Conservation (phyloP, 2,888 invertebrate species). For the Drosophila picticornis region DNA sequence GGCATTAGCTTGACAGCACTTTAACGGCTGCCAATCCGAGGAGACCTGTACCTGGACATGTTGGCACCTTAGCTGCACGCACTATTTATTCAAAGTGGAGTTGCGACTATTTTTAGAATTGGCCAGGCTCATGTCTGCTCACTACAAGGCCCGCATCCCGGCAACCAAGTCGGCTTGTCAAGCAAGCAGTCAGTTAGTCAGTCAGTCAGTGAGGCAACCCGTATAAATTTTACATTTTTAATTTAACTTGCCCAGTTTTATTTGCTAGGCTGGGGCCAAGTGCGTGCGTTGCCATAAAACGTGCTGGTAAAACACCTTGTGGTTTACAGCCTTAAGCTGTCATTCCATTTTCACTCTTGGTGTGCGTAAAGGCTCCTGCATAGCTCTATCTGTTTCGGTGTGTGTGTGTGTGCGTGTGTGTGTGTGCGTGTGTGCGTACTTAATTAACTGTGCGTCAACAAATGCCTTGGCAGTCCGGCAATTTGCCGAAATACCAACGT, state of each 20-base stretch:
- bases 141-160: slow-evolving; percentile 28
- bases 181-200: background rate
- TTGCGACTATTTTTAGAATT: slow-evolving; percentile 41
- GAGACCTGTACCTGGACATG: background rate
- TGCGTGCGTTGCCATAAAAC: slow-evolving; percentile 58
- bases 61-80: background rate
- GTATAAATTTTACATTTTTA: slow-evolving; percentile 59
- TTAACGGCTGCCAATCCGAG: slow-evolving; percentile 32
- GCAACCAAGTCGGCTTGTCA: slow-evolving; percentile 2
- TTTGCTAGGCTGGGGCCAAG: slow-evolving; percentile 57
- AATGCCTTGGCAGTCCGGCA: slow-evolving; percentile 28
- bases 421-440: slow-evolving; percentile 26
- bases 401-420: slow-evolving; percentile 10
- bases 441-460: slow-evolving; percentile 60
- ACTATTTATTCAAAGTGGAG: slow-evolving; percentile 19
- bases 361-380: background rate
- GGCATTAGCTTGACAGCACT: slow-evolving; percentile 39
- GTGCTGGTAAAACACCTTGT: slow-evolving; percentile 28
- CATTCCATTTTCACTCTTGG: slow-evolving; percentile 21
- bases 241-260: slow-evolving; percentile 67
- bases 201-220: slow-evolving; percentile 3
- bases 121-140: slow-evolving; percentile 24
- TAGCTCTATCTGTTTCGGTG: slow-evolving; percentile 12
- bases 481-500: slow-evolving; percentile 12
- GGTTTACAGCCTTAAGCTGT: slow-evolving; percentile 37